Evolutionary conservation across 2,797 vertebrate species (phyloP).

Genomic region (Pantherophis alleghaniensis): DNA sequence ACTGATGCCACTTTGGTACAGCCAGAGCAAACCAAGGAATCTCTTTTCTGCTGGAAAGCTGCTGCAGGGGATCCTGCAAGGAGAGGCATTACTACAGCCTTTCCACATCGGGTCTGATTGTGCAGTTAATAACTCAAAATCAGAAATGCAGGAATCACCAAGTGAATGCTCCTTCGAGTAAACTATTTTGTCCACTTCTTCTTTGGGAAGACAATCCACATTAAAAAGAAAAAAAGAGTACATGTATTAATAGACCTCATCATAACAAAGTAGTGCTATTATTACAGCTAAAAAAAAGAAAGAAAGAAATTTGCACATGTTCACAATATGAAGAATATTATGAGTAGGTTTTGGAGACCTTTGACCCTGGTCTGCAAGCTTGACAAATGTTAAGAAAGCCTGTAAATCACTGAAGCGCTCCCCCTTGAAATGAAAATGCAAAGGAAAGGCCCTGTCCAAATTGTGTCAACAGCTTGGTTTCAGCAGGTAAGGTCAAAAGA

Average conservation of each 20-base stretch:
- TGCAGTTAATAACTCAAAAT: background rate
- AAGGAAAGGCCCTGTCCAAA: background rate
- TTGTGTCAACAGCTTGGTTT: background rate
- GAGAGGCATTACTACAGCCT: background rate
- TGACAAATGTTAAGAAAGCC: background rate
- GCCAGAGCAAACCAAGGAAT: background rate
- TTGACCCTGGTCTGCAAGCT: background rate
- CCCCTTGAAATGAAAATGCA: background rate
- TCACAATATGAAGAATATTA: background rate
- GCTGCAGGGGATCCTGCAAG: background rate
- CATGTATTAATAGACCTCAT: background rate
- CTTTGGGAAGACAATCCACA: background rate
- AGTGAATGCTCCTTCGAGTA: background rate
- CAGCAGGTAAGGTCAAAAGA: background rate
- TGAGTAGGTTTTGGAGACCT: background rate
- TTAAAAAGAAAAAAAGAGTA: background rate
- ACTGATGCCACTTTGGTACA: background rate
- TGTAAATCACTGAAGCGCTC: background rate
- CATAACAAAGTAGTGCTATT: background rate
- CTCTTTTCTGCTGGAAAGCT: background rate
- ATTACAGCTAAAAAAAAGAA: background rate
- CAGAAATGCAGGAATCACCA: background rate
- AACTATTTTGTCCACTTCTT: background rate
- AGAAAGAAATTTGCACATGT: background rate
- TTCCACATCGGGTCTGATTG: background rate